These are phyloP conservation scores for Julus scanicus DNA, from an alignment of 2,888 invertebrate species.

Conservation along the genomic window DNA sequence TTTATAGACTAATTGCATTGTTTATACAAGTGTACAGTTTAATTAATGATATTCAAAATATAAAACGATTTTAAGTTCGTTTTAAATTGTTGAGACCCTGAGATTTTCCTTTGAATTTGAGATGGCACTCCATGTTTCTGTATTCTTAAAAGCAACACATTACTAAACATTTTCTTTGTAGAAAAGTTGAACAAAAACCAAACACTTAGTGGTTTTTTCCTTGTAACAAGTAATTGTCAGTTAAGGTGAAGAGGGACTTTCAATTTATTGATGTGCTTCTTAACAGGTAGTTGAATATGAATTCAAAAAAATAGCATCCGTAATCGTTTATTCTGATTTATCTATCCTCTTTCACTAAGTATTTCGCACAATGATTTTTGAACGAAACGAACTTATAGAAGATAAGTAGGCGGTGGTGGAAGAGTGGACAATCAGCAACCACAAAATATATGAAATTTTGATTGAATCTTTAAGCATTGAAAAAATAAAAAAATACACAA, in stretches of 20 bases:
- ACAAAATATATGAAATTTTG: not conserved
- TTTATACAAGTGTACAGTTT: too few relatives aligned
- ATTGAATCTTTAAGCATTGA: not conserved
- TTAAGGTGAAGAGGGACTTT: constrained; percentile 38
- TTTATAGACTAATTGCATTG: too few relatives aligned
- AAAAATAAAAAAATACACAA: not conserved
- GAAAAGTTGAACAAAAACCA: not conserved
- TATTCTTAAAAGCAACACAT: not conserved
- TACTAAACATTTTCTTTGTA: constrained; percentile 23
- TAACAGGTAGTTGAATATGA: not conserved
- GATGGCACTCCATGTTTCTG: not conserved
- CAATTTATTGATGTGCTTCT: constrained; percentile 12
- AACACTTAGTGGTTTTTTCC: not conserved
- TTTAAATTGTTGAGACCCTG: too few relatives aligned
- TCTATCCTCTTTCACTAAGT: not conserved
- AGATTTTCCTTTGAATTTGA: not conserved
- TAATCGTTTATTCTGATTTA: constrained; percentile 17
- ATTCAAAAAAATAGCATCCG: constrained; percentile 23
- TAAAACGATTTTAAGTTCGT: too few relatives aligned
- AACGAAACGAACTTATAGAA: not conserved
- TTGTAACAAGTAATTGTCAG: not conserved
- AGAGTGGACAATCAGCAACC: not conserved
- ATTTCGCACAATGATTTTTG: constrained; percentile 23
- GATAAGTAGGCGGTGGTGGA: constrained; percentile 15
- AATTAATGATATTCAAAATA: too few relatives aligned